Percentiles rank a stretch among this genome's conserved stretches.
Evolutionary conservation across 2,888 invertebrate species (phyloP).

Genomic region (Carcina quercana): DNA sequence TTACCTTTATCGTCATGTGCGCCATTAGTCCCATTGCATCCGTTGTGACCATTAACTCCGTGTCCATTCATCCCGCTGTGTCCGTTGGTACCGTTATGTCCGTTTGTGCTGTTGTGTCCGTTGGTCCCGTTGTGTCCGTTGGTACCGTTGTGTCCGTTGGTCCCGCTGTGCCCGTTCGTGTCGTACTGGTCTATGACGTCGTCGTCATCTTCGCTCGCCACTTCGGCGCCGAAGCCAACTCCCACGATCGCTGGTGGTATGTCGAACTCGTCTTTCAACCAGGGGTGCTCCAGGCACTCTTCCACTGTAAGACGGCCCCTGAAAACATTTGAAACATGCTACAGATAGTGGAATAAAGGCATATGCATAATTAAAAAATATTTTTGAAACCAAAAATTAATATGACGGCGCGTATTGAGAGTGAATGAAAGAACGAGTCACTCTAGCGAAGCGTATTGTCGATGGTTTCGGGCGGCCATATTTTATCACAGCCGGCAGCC

Average conservation of each 20-base stretch:
- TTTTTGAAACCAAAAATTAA: too few relatives aligned
- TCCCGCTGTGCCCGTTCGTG: conserved; percentile 23
- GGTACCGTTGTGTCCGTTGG: conserved; percentile 24
- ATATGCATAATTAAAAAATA: too few relatives aligned
- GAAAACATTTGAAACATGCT: conserved; percentile 32
- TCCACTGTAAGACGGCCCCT: conserved; percentile 92
- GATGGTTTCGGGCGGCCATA: too few relatives aligned
- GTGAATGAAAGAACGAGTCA: too few relatives aligned
- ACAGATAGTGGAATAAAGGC: too few relatives aligned
- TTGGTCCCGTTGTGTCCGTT: conserved; percentile 26
- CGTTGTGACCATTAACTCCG: conserved; percentile 26
- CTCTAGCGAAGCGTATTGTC: too few relatives aligned
- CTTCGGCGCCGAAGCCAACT: conserved; percentile 45
- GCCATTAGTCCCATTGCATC: conserved; percentile 35
- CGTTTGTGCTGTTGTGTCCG: conserved; percentile 25
- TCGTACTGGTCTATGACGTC: conserved; percentile 26
- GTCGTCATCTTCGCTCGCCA: conserved; percentile 40
- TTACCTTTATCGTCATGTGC: conserved; percentile 51
- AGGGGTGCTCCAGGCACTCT: conserved; percentile 92
- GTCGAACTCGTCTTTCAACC: conserved; percentile 82
- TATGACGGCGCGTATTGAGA: too few relatives aligned
- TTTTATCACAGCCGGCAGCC: too few relatives aligned
- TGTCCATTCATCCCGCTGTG: conserved; percentile 16
- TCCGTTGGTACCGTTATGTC: conserved; percentile 23
- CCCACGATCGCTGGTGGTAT: conserved; percentile 68